A percentile compares a stretch with the other conserved stretches of the same genome.
These are phyloP conservation scores for Galbula dea DNA, from an alignment of 2,113 vertebrate genomes.

Conservation along the genomic window DNA sequence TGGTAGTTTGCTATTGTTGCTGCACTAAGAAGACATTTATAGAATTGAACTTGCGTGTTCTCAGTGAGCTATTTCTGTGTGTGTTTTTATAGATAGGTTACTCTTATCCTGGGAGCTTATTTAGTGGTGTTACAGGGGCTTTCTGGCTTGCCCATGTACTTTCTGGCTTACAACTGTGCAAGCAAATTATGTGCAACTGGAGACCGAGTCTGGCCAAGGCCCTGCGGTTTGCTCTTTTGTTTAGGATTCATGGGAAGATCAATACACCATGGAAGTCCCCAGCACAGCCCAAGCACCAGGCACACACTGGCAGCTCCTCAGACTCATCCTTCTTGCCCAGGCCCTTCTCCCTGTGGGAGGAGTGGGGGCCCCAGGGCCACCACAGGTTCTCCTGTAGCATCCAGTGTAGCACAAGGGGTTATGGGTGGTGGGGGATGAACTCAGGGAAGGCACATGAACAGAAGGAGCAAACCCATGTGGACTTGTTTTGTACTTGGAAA, in stretches of 20 bases:
- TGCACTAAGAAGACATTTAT: not conserved
- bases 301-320: not conserved
- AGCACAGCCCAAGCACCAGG: not conserved
- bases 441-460: not conserved
- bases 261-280: not conserved
- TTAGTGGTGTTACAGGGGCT: not conserved
- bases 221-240: not conserved
- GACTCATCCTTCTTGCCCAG: not conserved
- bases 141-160: not conserved
- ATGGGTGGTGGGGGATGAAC: not conserved
- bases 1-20: not conserved
- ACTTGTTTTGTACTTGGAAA: not conserved
- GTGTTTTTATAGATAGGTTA: not conserved
- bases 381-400: rapidly evolving
- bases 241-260: not conserved
- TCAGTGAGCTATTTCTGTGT: not conserved
- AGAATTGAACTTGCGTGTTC: not conserved
- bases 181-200: not conserved
- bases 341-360: rapidly evolving
- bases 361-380: not conserved
- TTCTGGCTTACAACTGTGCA: not conserved
- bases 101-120: not conserved
- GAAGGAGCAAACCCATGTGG: not conserved
- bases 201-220: not conserved
- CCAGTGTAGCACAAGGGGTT: not conserved